Conservation (phyloP, 2,113 vertebrate species). For the Hydrochoerus hydrochaeris region DNA sequence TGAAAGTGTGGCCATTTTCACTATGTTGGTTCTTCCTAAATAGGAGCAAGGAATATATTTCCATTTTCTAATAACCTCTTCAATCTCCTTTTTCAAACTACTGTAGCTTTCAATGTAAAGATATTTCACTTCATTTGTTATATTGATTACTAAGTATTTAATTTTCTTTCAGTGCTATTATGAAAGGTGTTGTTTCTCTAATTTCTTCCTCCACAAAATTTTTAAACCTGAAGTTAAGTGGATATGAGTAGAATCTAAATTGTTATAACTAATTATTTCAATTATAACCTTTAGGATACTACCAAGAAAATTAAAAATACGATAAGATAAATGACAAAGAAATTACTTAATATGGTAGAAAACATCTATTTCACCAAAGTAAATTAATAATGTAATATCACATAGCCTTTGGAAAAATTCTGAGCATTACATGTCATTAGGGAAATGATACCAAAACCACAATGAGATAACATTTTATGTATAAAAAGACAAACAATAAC, state of each 20-base stretch:
- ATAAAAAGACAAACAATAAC: not conserved
- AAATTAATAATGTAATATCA: not conserved
- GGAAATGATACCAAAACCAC: not conserved
- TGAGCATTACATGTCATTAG: not conserved
- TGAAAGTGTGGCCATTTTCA: no score
- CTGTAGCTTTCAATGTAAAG: no score
- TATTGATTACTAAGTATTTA: no score
- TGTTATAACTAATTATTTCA: not conserved
- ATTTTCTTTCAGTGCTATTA: no score
- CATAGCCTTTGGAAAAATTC: not conserved
- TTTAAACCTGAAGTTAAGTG: not conserved
- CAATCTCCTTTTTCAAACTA: no score
- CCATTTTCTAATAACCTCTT: no score
- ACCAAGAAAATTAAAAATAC: not conserved
- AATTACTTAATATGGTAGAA: not conserved
- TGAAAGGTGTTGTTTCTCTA: no score
- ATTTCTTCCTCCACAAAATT: not conserved
- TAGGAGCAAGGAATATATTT: no score
- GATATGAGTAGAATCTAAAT: not conserved
- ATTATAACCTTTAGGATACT: not conserved
- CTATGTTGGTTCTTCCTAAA: no score
- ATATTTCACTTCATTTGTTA: no score
- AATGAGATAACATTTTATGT: not conserved
- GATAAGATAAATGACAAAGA: not conserved
- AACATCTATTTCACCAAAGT: not conserved